A percentile compares a stretch with the other conserved stretches of the same genome.
Conservation (phyloP, 2,888 invertebrate genomes). For the Mythimna loreyi region DNA sequence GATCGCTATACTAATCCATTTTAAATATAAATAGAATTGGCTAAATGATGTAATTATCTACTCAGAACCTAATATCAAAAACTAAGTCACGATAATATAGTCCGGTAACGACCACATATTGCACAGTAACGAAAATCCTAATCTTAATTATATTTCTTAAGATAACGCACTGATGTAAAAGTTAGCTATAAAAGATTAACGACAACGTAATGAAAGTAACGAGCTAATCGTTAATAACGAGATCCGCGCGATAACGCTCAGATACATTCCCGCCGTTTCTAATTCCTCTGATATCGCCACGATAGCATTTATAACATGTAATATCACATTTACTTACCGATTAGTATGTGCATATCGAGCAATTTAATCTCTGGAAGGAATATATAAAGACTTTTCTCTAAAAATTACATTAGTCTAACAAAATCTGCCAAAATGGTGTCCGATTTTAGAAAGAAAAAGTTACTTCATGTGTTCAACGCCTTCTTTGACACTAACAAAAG, state of each 20-base stretch:
- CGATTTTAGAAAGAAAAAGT: slow-evolving; percentile 97
- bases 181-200: slow-evolving; percentile 46
- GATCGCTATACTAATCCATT: no score
- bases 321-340: slow-evolving; percentile 37
- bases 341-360: slow-evolving; percentile 50
- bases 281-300: slow-evolving; percentile 47
- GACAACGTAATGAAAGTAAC: slow-evolving; percentile 44
- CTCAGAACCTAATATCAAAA: background rate
- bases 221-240: slow-evolving; percentile 47
- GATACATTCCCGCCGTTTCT: slow-evolving; percentile 41
- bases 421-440: slow-evolving; percentile 91
- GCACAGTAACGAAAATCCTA: slow-evolving; percentile 23
- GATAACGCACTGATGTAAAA: slow-evolving; percentile 29
- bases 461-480: slow-evolving; percentile 95
- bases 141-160: slow-evolving; percentile 39
- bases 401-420: slow-evolving; percentile 36
- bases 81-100: background rate
- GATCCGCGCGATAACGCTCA: slow-evolving; percentile 31
- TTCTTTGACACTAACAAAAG: slow-evolving; percentile 97
- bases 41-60: background rate
- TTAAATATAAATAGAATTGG: background rate
- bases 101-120: background rate
- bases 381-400: slow-evolving; percentile 63
- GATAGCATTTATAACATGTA: slow-evolving; percentile 56
- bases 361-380: slow-evolving; percentile 49